These are phyloP conservation scores for Dolichotis patagonum DNA, from an alignment of 2,113 vertebrate genomes.

Conservation along the genomic window DNA sequence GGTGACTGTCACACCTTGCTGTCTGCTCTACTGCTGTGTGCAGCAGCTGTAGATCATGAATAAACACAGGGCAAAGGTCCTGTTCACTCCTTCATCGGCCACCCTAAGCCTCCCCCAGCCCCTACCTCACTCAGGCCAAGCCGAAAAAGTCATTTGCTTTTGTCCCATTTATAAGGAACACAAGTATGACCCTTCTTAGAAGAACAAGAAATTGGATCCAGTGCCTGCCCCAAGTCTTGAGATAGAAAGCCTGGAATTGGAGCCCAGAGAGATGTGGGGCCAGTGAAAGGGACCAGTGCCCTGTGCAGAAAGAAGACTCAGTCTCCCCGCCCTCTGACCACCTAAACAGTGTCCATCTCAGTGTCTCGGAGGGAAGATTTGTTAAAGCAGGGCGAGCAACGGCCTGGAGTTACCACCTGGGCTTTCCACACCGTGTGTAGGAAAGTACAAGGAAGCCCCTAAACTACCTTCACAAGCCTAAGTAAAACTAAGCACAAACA, in stretches of 20 bases:
- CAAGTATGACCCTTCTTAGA: too few relatives aligned
- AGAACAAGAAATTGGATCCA: background rate
- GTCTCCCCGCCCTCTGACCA: fast-evolving
- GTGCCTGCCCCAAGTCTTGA: background rate
- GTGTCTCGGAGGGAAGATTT: fast-evolving
- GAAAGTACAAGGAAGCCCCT: background rate
- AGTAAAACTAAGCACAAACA: background rate
- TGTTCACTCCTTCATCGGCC: background rate
- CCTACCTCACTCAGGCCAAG: too few relatives aligned
- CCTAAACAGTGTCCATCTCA: fast-evolving
- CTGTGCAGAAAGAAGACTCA: too few relatives aligned
- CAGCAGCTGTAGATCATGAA: background rate
- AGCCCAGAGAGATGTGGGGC: background rate
- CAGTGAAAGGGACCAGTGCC: background rate
- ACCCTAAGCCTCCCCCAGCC: background rate
- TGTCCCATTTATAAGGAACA: too few relatives aligned
- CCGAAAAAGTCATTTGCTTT: background rate
- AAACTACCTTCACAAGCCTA: background rate
- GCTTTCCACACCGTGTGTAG: too few relatives aligned
- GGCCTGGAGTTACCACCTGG: background rate
- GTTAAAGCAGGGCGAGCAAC: background rate
- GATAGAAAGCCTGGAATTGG: background rate
- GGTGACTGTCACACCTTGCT: background rate
- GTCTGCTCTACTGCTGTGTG: background rate
- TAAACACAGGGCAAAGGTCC: background rate